Evolutionary conservation across 2,113 vertebrate species (phyloP).

Genomic region (Grus americana): DNA sequence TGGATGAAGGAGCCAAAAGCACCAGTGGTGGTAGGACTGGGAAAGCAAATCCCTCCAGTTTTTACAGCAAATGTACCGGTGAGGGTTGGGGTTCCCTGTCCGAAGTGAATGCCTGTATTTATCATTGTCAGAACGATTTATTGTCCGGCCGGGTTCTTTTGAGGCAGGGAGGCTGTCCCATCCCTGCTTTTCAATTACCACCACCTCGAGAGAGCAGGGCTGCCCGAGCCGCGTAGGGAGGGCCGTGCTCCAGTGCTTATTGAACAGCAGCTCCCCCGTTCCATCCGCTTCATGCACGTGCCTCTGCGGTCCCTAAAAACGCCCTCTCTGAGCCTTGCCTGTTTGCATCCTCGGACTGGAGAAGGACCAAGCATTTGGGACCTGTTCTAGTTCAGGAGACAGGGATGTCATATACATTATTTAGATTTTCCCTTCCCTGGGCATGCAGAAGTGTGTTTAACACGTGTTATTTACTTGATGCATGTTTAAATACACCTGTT

Average conservation of each 20-base stretch:
- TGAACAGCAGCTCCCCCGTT: neutral
- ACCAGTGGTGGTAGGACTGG: accelerated
- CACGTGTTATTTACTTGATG: neutral
- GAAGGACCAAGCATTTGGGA: neutral
- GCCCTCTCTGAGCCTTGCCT: accelerated
- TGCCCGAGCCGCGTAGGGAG: slow-evolving; percentile 48
- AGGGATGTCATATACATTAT: neutral
- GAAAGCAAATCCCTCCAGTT: neutral
- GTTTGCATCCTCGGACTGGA: neutral
- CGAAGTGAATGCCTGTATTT: slow-evolving; percentile 70
- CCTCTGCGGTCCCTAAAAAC: neutral
- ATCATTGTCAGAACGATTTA: slow-evolving; percentile 60
- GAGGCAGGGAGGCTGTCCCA: slow-evolving; percentile 38
- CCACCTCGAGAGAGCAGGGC: neutral
- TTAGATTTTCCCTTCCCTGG: neutral
- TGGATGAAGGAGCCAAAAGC: neutral
- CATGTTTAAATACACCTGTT: neutral
- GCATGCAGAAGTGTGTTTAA: neutral
- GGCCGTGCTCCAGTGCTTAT: slow-evolving; percentile 58
- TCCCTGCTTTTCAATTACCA: slow-evolving; percentile 71
- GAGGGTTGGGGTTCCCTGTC: slow-evolving; percentile 18
- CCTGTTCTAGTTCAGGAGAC: neutral
- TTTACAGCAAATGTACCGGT: neutral
- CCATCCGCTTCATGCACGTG: neutral
- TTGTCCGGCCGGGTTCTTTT: slow-evolving; percentile 44